Evolutionary conservation across 1,140 invertebrate genomes (phyloP).

Genomic region (Adelges cooleyi): DNA sequence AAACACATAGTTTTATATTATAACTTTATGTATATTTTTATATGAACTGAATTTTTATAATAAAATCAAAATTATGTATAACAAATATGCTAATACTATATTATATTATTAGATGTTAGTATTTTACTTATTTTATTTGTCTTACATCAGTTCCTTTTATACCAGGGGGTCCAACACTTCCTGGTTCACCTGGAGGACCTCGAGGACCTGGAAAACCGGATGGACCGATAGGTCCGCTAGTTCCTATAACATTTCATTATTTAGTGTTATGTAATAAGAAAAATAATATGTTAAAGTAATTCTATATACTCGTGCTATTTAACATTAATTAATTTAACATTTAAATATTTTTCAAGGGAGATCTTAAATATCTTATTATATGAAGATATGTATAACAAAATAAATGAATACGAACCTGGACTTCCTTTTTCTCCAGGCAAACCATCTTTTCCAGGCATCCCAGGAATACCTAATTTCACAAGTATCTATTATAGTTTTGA

Average conservation of each 20-base stretch:
- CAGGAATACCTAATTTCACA: conserved; percentile 37
- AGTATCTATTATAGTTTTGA: too few species aligned
- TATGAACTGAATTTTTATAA: too few species aligned
- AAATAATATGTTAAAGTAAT: too few species aligned
- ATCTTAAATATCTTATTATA: too few species aligned
- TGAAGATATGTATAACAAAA: neutral
- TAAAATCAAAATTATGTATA: too few species aligned
- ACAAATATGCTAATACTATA: too few species aligned
- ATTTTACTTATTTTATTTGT: too few species aligned
- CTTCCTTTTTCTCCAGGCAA: conserved; percentile 55
- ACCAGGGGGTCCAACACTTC: conserved; percentile 55
- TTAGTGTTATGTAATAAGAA: too few species aligned
- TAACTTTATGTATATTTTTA: too few species aligned
- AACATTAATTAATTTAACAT: neutral
- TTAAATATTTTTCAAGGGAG: neutral
- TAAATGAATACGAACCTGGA: conserved; percentile 49
- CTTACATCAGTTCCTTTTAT: conserved; percentile 46
- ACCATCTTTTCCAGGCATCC: conserved; percentile 57
- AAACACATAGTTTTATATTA: too few species aligned
- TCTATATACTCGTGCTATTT: too few species aligned
- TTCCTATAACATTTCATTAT: conserved; percentile 14
- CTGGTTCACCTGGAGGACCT: conserved; percentile 54
- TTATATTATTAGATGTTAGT: too few species aligned
- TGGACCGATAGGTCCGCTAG: conserved; percentile 47
- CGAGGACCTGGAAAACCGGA: conserved; percentile 50